Evolutionary conservation across 2,888 invertebrate genomes (phyloP).

Genomic region (Dioctria linearis): DNA sequence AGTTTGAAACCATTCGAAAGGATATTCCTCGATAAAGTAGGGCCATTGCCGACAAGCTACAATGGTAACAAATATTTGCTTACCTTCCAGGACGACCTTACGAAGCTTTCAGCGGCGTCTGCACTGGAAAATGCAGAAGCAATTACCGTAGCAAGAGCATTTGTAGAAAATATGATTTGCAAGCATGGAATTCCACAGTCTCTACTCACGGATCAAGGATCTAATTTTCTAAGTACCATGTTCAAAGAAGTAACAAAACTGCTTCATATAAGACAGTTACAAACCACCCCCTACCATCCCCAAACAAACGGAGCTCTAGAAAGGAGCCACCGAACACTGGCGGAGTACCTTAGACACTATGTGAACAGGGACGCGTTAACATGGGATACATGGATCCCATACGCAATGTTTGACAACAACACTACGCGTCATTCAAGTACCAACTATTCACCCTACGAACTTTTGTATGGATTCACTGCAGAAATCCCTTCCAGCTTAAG

Average conservation of each 20-base stretch:
- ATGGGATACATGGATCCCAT: background rate
- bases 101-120: too few species aligned
- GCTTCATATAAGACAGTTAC: conserved; percentile 63
- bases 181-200: conserved; percentile 40
- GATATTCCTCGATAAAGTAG: too few species aligned
- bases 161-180: conserved; percentile 55
- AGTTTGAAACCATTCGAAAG: too few species aligned
- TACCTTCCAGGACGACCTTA: too few species aligned
- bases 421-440: conserved; percentile 21
- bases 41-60: too few species aligned
- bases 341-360: conserved; percentile 63
- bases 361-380: background rate
- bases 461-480: conserved; percentile 44
- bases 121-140: too few species aligned
- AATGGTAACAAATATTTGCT: too few species aligned
- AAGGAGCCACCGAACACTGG: conserved; percentile 63
- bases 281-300: conserved; percentile 63
- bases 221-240: conserved; percentile 65
- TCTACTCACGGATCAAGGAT: conserved; percentile 67
- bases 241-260: conserved; percentile 63
- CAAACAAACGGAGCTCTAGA: conserved; percentile 61
- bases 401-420: conserved; percentile 45
- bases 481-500: conserved; percentile 27
- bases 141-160: conserved; percentile 62
- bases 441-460: conserved; percentile 44